Percentiles rank a stretch among this genome's conserved stretches.
phyloP scores from a whole-genome alignment of 2,113 vertebrate species.

The Atrichornis clamosus region DNA sequence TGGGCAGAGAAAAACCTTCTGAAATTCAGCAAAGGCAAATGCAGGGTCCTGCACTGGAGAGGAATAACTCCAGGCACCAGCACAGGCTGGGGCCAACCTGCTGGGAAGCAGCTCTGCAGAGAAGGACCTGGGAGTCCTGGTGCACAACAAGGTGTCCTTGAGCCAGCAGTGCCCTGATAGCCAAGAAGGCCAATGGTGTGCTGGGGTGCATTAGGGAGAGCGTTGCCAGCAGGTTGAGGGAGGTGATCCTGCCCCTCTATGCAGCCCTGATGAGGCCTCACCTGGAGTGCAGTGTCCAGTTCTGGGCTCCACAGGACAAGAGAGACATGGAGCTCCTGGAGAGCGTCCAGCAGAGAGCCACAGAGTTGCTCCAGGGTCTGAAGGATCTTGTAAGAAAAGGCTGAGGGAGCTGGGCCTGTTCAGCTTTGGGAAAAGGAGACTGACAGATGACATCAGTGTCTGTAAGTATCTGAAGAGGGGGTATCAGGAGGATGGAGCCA shows the following conservation, averaged over 20 bases:
- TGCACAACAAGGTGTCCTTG: neutral
- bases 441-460: neutral
- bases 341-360: neutral
- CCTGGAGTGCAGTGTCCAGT: too few species aligned
- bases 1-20: neutral
- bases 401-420: neutral
- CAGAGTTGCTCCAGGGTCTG: neutral
- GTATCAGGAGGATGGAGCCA: neutral
- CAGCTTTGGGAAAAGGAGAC: neutral
- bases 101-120: neutral
- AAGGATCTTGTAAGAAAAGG: neutral
- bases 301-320: neutral
- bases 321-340: neutral
- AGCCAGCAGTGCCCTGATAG: neutral
- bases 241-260: accelerated
- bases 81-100: neutral
- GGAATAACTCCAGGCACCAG: neutral
- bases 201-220: neutral
- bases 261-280: too few species aligned
- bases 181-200: neutral
- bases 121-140: neutral
- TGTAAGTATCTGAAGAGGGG: neutral
- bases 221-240: accelerated
- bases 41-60: neutral
- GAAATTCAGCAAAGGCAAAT: neutral